A percentile compares a stretch with the other conserved stretches of the same genome.
Conservation (phyloP, 2,888 invertebrate species). For the Zygogramma bicolorata region DNA sequence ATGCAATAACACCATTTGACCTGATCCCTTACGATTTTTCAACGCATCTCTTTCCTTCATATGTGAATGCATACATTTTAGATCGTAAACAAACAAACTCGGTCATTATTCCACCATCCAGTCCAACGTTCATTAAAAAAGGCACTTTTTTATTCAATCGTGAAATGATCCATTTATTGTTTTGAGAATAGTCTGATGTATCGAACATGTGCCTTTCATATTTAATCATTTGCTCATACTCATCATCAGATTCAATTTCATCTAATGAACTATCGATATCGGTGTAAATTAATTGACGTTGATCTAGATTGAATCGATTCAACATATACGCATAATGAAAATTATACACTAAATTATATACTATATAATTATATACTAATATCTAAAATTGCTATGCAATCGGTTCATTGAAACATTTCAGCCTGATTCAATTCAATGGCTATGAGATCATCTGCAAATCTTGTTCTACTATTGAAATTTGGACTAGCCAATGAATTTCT, state of each 20-base stretch:
- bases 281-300: no score
- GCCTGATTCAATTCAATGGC: slow-evolving; percentile 18
- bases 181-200: neutral
- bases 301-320: no score
- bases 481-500: slow-evolving; percentile 15
- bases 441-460: slow-evolving; percentile 5
- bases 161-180: neutral
- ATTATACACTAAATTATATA: no score
- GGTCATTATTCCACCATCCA: neutral
- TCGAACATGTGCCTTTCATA: neutral
- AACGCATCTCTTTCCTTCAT: no score
- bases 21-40: neutral
- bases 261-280: neutral
- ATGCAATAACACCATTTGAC: no score
- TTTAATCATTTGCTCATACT: neutral
- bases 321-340: no score
- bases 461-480: no score
- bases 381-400: neutral
- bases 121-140: neutral
- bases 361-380: no score
- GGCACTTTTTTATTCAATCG: neutral
- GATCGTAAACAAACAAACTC: neutral
- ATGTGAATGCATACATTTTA: neutral
- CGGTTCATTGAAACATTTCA: neutral
- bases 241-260: neutral